These are phyloP conservation scores for Kradibia gibbosae DNA, from an alignment of 1,140 invertebrate species.

Conservation along the genomic window DNA sequence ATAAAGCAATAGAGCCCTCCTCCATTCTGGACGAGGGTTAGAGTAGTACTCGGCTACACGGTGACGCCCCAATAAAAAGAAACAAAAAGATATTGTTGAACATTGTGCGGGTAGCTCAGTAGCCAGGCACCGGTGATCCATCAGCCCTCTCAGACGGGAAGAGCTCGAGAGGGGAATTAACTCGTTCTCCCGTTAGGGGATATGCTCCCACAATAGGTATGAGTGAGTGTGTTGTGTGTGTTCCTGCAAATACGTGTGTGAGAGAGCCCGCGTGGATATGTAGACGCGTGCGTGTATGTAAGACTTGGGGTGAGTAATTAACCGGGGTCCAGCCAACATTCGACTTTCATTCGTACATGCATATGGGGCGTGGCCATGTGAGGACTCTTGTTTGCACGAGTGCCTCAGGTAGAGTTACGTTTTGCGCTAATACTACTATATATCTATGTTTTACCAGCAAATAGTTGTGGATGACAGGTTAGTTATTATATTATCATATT, in stretches of 20 bases:
- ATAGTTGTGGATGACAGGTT: not conserved
- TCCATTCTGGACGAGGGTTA: conserved; percentile 1
- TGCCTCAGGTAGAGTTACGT: not conserved
- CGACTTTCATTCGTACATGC: not conserved
- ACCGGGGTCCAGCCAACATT: conserved; percentile 54
- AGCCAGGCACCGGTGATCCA: conserved; percentile 60
- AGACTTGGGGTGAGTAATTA: conserved; percentile 63
- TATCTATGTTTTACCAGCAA: conserved; percentile 7
- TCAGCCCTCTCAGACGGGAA: conserved; percentile 61
- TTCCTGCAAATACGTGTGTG: no score
- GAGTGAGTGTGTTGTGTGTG: not conserved
- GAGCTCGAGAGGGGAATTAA: conserved; percentile 51
- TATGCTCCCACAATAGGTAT: not conserved
- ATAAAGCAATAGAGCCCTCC: conserved; percentile 48
- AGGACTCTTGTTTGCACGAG: not conserved
- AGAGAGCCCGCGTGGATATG: no score
- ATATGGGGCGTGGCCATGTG: conserved; percentile 55
- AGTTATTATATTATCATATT: not conserved
- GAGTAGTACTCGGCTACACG: not conserved
- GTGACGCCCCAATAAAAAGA: conserved; percentile 62
- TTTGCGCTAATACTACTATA: not conserved
- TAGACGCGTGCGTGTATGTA: not conserved
- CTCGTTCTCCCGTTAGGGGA: conserved; percentile 14
- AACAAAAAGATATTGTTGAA: conserved; percentile 65
- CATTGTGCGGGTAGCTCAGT: conserved; percentile 61